These are phyloP conservation scores for Dissostichus mawsoni DNA, from an alignment of 2,113 vertebrate genomes.

Conservation along the genomic window DNA sequence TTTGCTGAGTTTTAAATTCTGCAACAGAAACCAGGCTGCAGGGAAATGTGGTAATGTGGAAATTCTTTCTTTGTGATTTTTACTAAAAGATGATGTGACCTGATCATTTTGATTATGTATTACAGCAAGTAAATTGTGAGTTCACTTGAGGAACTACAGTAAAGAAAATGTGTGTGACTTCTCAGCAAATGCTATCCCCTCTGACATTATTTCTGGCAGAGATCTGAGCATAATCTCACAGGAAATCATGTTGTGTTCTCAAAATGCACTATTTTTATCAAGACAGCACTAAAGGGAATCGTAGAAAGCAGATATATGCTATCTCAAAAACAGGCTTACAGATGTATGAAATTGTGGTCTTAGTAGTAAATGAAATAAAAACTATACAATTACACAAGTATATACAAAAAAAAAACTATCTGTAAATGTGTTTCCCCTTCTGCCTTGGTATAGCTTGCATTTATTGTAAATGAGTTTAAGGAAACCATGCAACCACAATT, in stretches of 20 bases:
- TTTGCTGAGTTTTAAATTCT: background rate
- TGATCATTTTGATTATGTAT: background rate
- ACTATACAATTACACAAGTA: no score
- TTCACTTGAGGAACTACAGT: background rate
- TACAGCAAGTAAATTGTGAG: background rate
- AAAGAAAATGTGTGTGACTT: conserved; percentile 3
- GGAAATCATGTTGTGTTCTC: conserved; percentile 65
- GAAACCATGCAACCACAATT: background rate
- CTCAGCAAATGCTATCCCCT: conserved; percentile 5
- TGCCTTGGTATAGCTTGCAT: background rate
- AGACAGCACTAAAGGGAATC: conserved; percentile 30
- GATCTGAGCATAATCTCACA: conserved; percentile 45
- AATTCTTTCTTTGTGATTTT: background rate
- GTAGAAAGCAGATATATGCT: background rate
- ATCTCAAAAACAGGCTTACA: background rate
- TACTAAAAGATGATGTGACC: background rate
- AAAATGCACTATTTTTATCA: conserved; percentile 53
- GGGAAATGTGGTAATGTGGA: background rate
- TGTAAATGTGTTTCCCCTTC: background rate
- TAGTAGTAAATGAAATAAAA: background rate
- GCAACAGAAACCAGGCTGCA: background rate
- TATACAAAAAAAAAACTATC: background rate
- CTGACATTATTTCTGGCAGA: conserved; percentile 26
- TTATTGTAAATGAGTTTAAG: background rate
- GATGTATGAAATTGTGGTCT: background rate